These are phyloP conservation scores for Bombycilla garrulus DNA, from an alignment of 2,113 vertebrate species.

Conservation along the genomic window DNA sequence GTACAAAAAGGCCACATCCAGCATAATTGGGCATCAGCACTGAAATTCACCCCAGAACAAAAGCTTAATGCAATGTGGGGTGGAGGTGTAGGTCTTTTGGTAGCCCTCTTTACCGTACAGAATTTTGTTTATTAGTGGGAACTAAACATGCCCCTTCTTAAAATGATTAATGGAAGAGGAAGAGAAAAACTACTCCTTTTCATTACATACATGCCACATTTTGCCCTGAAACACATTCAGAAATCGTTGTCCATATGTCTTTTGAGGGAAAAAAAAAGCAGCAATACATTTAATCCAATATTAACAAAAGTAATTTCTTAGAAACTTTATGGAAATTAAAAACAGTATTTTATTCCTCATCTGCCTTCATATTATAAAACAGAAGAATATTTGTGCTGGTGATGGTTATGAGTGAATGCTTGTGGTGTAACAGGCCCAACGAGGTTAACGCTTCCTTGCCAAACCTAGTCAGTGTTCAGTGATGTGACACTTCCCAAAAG, in stretches of 20 bases:
- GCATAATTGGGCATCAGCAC: not conserved
- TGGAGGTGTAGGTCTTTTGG: not conserved
- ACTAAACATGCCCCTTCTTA: not conserved
- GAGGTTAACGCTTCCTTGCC: not conserved
- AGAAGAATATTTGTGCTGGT: not conserved
- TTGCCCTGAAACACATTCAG: not conserved
- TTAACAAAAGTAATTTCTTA: not conserved
- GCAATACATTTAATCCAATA: not conserved
- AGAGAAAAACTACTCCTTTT: not conserved
- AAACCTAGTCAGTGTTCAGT: not conserved
- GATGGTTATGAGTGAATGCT: not conserved
- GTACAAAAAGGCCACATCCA: not conserved
- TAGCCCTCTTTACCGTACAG: not conserved
- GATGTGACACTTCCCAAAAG: not conserved
- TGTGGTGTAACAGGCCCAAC: not conserved
- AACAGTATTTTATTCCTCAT: not conserved
- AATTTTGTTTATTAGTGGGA: not conserved
- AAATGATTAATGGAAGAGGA: not conserved
- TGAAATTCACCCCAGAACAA: not conserved
- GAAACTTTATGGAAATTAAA: not conserved
- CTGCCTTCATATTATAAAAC: not conserved
- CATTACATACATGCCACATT: not conserved
- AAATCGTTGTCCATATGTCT: not conserved
- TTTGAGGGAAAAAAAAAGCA: fast-evolving
- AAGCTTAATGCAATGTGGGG: not conserved